Evolutionary conservation across 2,797 vertebrate species (phyloP).

Genomic region (Ispidina lecontei): DNA sequence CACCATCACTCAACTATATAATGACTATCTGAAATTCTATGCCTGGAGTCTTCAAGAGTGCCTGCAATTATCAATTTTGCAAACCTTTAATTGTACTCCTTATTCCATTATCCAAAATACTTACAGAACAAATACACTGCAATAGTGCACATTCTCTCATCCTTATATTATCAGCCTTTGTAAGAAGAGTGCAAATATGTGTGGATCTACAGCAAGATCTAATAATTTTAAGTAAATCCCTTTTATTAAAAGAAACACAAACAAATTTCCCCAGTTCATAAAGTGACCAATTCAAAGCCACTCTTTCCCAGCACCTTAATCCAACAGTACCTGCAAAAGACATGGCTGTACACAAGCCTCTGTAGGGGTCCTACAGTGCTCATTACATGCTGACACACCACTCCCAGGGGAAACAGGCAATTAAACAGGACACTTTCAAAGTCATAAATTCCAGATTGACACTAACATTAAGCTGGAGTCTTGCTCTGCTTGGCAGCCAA

Average conservation of each 20-base stretch:
- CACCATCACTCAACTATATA: background rate
- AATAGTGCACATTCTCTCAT: background rate
- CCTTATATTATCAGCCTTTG: background rate
- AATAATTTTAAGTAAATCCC: background rate
- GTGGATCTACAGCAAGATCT: background rate
- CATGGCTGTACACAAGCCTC: background rate
- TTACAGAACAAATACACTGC: background rate
- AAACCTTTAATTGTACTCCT: background rate
- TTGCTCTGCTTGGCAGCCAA: background rate
- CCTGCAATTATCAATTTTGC: background rate
- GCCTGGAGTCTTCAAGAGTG: background rate
- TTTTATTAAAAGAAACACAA: background rate
- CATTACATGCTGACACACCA: background rate
- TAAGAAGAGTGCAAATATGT: background rate
- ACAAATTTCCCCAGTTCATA: background rate
- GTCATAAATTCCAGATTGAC: conserved; percentile 2
- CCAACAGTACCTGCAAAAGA: background rate
- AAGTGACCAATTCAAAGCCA: background rate
- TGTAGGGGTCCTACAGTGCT: background rate
- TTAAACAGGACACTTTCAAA: conserved; percentile 28
- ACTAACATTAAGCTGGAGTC: background rate
- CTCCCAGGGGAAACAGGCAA: background rate
- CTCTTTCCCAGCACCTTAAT: background rate
- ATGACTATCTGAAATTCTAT: background rate
- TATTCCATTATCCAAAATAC: background rate